phyloP scores from a whole-genome alignment of 2,113 vertebrate species.

The Chamaea fasciata region DNA sequence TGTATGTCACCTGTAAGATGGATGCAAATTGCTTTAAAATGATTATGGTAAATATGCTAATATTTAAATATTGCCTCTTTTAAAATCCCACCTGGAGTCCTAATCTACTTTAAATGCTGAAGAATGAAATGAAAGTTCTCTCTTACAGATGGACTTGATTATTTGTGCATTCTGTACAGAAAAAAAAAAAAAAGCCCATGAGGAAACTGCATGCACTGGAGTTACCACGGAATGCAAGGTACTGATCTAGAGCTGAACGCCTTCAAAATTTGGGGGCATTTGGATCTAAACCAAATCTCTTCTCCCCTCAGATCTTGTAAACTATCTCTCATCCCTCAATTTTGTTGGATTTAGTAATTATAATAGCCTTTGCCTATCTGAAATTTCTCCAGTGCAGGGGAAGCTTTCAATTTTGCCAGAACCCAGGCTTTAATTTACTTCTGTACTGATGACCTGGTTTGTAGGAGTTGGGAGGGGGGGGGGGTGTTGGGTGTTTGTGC shows the following conservation, averaged over 20 bases:
- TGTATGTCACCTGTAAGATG: not conserved
- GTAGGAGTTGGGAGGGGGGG: too few species aligned
- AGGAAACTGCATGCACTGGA: not conserved
- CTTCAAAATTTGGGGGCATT: not conserved
- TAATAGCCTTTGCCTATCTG: not conserved
- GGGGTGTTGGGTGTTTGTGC: not conserved
- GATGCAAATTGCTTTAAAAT: slow-evolving; percentile 46
- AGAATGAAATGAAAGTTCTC: not conserved
- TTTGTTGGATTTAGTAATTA: not conserved
- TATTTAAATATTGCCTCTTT: slow-evolving; percentile 32
- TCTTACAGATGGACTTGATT: not conserved
- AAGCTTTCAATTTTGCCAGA: not conserved
- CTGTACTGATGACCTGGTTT: not conserved
- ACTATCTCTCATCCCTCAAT: fast-evolving
- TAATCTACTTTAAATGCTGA: slow-evolving; percentile 1
- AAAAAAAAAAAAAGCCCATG: not conserved
- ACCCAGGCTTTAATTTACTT: not conserved
- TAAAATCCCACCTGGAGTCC: slow-evolving; percentile 14
- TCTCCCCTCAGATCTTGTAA: not conserved
- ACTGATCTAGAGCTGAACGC: not conserved
- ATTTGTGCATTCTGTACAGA: not conserved
- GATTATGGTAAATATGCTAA: slow-evolving; percentile 29
- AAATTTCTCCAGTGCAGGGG: not conserved
- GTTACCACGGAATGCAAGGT: not conserved
- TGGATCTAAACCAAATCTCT: not conserved